A percentile compares a stretch with the other conserved stretches of the same genome.
phyloP scores from a whole-genome alignment of 1,140 invertebrate genomes.

The Myzus persicae region DNA sequence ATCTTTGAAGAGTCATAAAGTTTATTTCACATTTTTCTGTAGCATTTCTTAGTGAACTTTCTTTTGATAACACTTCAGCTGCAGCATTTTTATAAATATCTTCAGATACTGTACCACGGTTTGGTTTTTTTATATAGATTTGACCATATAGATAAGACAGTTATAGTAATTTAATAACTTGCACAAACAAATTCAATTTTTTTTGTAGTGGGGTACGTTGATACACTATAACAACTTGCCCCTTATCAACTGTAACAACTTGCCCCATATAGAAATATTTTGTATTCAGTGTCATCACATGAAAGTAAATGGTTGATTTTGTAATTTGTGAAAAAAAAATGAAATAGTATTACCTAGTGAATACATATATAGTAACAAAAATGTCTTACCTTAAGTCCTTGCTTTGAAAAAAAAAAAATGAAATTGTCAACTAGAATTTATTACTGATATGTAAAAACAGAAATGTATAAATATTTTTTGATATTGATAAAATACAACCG shows the following conservation, averaged over 20 bases:
- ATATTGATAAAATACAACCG: conserved; percentile 16
- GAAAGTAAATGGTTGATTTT: conserved; percentile 2
- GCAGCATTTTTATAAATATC: background rate
- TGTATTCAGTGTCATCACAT: background rate
- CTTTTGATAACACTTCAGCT: background rate
- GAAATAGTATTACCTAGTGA: background rate
- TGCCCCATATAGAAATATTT: background rate
- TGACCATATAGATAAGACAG: background rate
- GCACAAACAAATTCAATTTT: background rate
- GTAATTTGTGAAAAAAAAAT: background rate
- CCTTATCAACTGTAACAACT: background rate
- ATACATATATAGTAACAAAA: background rate
- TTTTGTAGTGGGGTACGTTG: background rate
- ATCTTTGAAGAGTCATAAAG: conserved; percentile 18
- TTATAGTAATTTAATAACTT: background rate
- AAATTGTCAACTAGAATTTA: background rate
- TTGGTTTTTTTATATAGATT: background rate
- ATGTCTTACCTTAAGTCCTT: background rate
- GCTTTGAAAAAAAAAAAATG: background rate
- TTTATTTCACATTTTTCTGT: conserved; percentile 1
- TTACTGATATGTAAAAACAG: background rate
- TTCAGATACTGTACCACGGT: background rate
- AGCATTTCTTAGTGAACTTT: conserved; percentile 11
- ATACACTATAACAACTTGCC: background rate
- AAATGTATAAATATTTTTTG: background rate